These are phyloP conservation scores for Plagiodera versicolora DNA, from an alignment of 2,888 invertebrate species.

Conservation along the genomic window DNA sequence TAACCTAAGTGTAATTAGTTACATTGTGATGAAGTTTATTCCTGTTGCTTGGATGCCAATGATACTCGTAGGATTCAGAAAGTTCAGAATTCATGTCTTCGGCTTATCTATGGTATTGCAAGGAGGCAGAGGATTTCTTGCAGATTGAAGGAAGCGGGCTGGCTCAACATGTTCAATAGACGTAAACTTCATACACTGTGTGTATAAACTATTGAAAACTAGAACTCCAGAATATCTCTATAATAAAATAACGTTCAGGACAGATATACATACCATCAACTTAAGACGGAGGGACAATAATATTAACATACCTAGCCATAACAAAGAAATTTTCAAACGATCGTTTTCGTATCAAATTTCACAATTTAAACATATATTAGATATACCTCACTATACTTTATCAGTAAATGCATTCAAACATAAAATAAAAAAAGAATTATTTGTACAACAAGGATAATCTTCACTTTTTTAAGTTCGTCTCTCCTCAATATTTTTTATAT, in stretches of 20 bases:
- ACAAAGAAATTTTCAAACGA: neutral
- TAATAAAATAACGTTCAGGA: neutral
- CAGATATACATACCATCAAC: neutral
- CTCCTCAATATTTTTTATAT: no score
- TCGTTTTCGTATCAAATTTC: neutral
- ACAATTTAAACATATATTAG: neutral
- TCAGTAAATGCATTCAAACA: no score
- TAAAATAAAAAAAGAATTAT: no score
- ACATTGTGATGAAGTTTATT: neutral
- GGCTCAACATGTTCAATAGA: constrained; percentile 3
- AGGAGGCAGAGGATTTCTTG: neutral
- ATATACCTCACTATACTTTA: neutral
- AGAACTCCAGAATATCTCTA: neutral
- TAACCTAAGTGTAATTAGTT: no score
- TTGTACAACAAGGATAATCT: no score
- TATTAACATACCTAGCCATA: neutral
- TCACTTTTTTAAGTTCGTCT: no score
- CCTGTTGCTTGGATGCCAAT: neutral
- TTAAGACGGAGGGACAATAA: neutral
- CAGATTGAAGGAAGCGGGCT: constrained; percentile 3
- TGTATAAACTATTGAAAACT: neutral
- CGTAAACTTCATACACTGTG: neutral
- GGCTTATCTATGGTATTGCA: neutral
- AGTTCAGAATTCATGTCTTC: neutral
- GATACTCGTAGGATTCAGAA: neutral